Percentiles rank a stretch among this genome's conserved stretches.
Evolutionary conservation across 2,888 invertebrate genomes (phyloP).

Genomic region (Lasioglossum oenotherae): DNA sequence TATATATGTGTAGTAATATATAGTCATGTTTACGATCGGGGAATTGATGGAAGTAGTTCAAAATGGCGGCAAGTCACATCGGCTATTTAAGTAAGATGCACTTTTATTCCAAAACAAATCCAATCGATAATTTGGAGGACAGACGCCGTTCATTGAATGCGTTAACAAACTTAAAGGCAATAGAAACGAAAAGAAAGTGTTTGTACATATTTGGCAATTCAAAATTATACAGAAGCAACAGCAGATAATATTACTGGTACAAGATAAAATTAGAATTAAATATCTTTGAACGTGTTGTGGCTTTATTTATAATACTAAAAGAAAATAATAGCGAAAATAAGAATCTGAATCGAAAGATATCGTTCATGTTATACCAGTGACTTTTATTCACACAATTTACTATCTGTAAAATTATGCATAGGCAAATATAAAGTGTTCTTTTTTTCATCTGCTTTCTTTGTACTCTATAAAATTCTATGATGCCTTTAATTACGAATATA

Average conservation of each 20-base stretch:
- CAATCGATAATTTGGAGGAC: conserved; percentile 73
- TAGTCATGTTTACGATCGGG: conserved; percentile 71
- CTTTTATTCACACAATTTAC: conserved; percentile 12
- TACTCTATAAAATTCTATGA: conserved; percentile 14
- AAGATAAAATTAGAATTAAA: conserved; percentile 25
- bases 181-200: conserved; percentile 51
- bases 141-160: conserved; percentile 72
- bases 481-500: conserved; percentile 39
- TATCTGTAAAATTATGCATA: conserved; percentile 6
- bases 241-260: conserved; percentile 62
- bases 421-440: conserved; percentile 7
- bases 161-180: conserved; percentile 65
- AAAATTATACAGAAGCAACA: conserved; percentile 68
- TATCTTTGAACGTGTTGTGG: background rate
- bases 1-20: conserved; percentile 16
- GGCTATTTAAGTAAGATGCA: conserved; percentile 68
- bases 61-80: conserved; percentile 83
- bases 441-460: background rate
- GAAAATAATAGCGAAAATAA: conserved; percentile 19
- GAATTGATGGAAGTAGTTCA: conserved; percentile 84
- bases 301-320: background rate
- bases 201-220: conserved; percentile 50
- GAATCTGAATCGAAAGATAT: conserved; percentile 11
- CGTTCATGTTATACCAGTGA: conserved; percentile 11
- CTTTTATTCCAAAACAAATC: conserved; percentile 65